Base-by-base conservation (phyloP, 1,140 invertebrate species). In the Caligus rogercresseyi region DNA sequence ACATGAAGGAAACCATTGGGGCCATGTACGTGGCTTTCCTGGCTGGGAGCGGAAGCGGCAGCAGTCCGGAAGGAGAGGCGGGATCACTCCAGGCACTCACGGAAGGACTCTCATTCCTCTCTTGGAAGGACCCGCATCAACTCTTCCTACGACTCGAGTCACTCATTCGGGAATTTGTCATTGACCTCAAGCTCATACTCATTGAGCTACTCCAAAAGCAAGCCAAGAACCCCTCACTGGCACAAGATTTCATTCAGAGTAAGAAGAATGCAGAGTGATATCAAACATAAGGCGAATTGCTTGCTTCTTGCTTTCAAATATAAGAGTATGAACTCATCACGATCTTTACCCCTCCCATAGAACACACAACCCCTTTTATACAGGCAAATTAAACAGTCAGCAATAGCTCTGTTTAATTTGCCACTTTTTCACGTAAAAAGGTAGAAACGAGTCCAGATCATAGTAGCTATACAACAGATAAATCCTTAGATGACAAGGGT, bases 141-240 rank as follows among this genome's bases (percentile, higher is more conserved):
- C 71, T 83, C 54, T 81, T 79, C 69, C 74, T 79, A 69, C 76
- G 78, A 62, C 68, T 82, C 25, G 78, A 81, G 63, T 76, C 77
- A 52, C 78, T 80, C 66, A 78, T 79, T 2, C 75, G 78, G 65
- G 78, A 81, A 67, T 79, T 80, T 70, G 76, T 82, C 52, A 74
- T 80, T 54, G 79, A 80, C 68, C 76, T 79, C 61, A 81, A 80
- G 70, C 75, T 80, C 65, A 72, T 75, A 64, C 74, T 81, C 43
- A 71, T 81, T 26, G 73, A 78, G 66, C 74, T 77, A 58, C 63
- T 78, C 25, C 71, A 75, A 65, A 69, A 67, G 67, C 72, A 70
- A 51, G 65, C 78, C 66, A 72, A 78, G 56, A 77, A 70, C 60
- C 68, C 71, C 20, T 67, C 74, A 65, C 74, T 77, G 70, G 76